Conservation (phyloP, 2,888 invertebrate genomes). For the Meteorus cinctellus region DNA sequence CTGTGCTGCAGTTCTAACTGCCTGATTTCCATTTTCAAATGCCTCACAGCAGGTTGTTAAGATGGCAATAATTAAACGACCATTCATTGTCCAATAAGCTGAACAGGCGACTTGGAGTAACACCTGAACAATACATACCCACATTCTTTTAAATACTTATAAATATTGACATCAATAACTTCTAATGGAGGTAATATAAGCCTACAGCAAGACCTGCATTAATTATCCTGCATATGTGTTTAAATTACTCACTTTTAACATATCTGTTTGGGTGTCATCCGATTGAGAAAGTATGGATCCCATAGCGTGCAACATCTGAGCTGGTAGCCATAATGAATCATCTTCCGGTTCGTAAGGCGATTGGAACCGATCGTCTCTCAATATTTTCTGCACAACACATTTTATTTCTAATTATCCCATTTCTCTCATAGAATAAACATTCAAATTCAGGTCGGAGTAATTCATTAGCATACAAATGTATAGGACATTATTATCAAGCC, state of each 20-base stretch:
- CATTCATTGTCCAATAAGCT: slow-evolving; percentile 91
- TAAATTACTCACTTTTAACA: slow-evolving; percentile 78
- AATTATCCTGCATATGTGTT: background rate
- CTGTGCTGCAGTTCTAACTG: slow-evolving; percentile 89
- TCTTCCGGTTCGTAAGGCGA: slow-evolving; percentile 92
- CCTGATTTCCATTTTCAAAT: slow-evolving; percentile 85
- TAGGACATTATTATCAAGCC: background rate
- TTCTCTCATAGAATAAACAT: too few relatives aligned
- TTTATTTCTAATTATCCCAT: background rate
- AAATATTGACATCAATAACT: too few relatives aligned
- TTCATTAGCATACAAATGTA: background rate
- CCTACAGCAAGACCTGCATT: background rate
- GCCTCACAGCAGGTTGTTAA: slow-evolving; percentile 90
- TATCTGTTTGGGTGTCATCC: slow-evolving; percentile 88
- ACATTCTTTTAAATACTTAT: background rate
- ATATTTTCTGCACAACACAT: slow-evolving; percentile 81
- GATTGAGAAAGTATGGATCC: slow-evolving; percentile 85
- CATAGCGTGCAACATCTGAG: slow-evolving; percentile 90
- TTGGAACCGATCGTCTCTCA: slow-evolving; percentile 93
- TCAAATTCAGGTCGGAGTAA: too few relatives aligned
- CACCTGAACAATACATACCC: slow-evolving; percentile 74
- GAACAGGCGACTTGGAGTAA: slow-evolving; percentile 91
- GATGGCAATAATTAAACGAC: slow-evolving; percentile 89
- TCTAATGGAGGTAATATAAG: slow-evolving; percentile 60
- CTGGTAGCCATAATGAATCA: slow-evolving; percentile 93